A percentile compares a stretch with the other conserved stretches of the same genome.
phyloP scores from a whole-genome alignment of 2,113 vertebrate genomes.

The Pseudopipra pipra region DNA sequence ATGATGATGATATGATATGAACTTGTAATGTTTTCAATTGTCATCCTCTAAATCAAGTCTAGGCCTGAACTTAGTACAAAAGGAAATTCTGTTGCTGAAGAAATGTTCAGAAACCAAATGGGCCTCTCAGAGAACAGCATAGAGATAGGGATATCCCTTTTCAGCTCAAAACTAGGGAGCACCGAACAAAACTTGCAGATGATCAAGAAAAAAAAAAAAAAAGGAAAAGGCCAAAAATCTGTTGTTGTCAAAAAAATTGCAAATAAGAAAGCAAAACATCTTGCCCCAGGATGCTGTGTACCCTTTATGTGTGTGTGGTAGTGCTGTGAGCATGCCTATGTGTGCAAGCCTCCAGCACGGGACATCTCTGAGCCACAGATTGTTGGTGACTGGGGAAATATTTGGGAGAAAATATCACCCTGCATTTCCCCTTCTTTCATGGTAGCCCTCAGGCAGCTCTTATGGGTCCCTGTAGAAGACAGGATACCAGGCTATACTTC shows the following conservation, averaged over 20 bases:
- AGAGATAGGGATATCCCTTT: background rate
- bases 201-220: background rate
- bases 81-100: background rate
- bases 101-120: background rate
- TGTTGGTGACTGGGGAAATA: background rate
- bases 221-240: background rate
- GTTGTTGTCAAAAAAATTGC: background rate
- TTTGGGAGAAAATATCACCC: background rate
- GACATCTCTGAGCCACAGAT: background rate
- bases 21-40: background rate
- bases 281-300: background rate
- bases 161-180: background rate
- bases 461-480: background rate
- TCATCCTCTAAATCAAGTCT: background rate
- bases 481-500: background rate
- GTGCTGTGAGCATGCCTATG: background rate
- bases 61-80: background rate
- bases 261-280: background rate
- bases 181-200: background rate
- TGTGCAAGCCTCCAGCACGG: fast-evolving
- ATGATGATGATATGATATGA: too few species aligned
- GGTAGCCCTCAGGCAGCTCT: background rate
- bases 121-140: background rate
- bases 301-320: fast-evolving
- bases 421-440: background rate